Conservation (phyloP, 2,888 invertebrate genomes). For the Yponomeuta cagnagella region DNA sequence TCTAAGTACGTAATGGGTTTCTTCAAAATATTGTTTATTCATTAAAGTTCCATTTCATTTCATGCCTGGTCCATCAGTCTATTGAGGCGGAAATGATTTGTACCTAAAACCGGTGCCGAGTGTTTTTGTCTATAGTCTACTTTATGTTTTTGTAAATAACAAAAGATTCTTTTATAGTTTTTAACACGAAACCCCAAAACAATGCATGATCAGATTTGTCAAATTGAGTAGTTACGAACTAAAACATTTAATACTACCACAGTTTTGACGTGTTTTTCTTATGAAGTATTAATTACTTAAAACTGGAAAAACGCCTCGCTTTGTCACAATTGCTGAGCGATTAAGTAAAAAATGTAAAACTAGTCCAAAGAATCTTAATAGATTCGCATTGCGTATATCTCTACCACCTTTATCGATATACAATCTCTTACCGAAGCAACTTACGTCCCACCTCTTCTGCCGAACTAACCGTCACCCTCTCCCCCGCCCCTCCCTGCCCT, state of each 20-base stretch:
- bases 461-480: constrained; percentile 25
- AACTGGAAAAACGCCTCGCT: no score
- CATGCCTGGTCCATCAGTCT: constrained; percentile 39
- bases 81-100: background rate
- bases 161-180: background rate
- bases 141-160: constrained; percentile 22
- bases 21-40: background rate
- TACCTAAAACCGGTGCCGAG: constrained; percentile 19
- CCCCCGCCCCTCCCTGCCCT: constrained; percentile 35
- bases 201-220: background rate
- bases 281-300: no score
- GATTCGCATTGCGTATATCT: no score
- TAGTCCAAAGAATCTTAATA: no score
- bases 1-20: background rate
- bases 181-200: background rate
- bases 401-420: background rate
- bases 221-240: background rate
- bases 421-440: background rate
- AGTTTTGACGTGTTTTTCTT: background rate
- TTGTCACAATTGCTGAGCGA: no score
- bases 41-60: constrained; percentile 31
- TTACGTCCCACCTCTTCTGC: constrained; percentile 26
- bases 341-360: no score
- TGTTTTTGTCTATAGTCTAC: constrained; percentile 4
- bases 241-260: background rate